phyloP scores from a whole-genome alignment of 2,113 vertebrate genomes.

The Nibea coibor region DNA sequence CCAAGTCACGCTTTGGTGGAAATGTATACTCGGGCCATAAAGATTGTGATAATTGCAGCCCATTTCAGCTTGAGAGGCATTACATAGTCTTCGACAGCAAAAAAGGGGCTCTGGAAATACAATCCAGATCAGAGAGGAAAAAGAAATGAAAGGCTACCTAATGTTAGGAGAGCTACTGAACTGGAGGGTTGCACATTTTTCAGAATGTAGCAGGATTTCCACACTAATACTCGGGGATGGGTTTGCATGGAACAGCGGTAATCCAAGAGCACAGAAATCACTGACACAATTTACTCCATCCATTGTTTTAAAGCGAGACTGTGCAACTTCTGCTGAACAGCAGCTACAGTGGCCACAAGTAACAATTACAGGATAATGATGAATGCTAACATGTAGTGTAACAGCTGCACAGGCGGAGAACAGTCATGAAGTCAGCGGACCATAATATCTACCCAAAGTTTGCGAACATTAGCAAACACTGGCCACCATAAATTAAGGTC shows the following conservation, averaged over 20 bases:
- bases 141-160: conserved; percentile 40
- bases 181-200: conserved; percentile 23
- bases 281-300: conserved; percentile 16
- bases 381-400: conserved; percentile 4
- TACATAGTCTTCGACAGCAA: conserved; percentile 53
- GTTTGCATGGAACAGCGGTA: conserved; percentile 36
- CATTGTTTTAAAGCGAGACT: conserved; percentile 4
- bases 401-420: not conserved
- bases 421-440: not conserved
- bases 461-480: not conserved
- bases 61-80: conserved; percentile 69
- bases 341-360: not conserved
- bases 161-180: conserved; percentile 62
- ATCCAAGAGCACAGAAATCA: conserved; percentile 33
- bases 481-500: not conserved
- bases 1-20: conserved; percentile 76
- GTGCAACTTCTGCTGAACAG: not conserved
- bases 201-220: conserved; percentile 53
- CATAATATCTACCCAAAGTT: not conserved
- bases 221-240: conserved; percentile 36
- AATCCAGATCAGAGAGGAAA: conserved; percentile 57
- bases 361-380: conserved; percentile 9
- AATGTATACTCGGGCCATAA: conserved; percentile 72
- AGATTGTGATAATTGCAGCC: conserved; percentile 72
- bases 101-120: conserved; percentile 58